Evolutionary conservation across 2,888 invertebrate species (phyloP).

Genomic region (Drosophila pegasa): DNA sequence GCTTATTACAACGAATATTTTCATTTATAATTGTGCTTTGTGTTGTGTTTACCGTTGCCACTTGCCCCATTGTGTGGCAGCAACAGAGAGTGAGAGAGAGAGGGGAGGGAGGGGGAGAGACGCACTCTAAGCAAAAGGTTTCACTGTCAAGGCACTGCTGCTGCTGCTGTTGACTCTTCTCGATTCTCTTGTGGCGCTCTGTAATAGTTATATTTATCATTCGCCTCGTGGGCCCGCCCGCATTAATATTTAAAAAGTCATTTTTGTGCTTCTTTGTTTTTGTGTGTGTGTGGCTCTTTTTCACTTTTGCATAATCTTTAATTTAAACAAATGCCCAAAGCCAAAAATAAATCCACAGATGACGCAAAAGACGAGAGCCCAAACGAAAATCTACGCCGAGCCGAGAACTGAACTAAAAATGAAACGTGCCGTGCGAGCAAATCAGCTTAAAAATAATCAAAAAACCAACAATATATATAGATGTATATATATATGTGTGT

Average conservation of each 20-base stretch:
- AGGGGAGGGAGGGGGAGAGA: no score
- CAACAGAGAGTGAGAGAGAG: not conserved
- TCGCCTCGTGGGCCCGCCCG: conserved; percentile 49
- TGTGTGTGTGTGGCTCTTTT: conserved; percentile 28
- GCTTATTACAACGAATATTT: conserved; percentile 71
- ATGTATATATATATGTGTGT: conserved; percentile 31
- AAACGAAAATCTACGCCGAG: conserved; percentile 45
- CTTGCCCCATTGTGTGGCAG: conserved; percentile 31
- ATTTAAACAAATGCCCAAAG: conserved; percentile 77
- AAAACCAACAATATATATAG: conserved; percentile 44
- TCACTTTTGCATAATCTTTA: conserved; percentile 68
- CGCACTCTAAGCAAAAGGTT: conserved; percentile 27
- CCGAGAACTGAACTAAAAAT: conserved; percentile 59
- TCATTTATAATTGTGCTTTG: conserved; percentile 46
- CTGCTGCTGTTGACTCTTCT: not conserved
- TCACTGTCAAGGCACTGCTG: not conserved
- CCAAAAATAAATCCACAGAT: conserved; percentile 59
- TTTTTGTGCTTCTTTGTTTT: conserved; percentile 20
- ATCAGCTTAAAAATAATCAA: conserved; percentile 66
- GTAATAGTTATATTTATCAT: conserved; percentile 44
- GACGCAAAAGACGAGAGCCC: conserved; percentile 13
- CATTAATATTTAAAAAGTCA: conserved; percentile 68
- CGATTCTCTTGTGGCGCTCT: conserved; percentile 26
- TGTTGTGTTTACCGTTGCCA: conserved; percentile 22
- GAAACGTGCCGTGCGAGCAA: conserved; percentile 73